A percentile compares a stretch with the other conserved stretches of the same genome.
phyloP scores from a whole-genome alignment of 2,113 vertebrate genomes.

The Passer domesticus region DNA sequence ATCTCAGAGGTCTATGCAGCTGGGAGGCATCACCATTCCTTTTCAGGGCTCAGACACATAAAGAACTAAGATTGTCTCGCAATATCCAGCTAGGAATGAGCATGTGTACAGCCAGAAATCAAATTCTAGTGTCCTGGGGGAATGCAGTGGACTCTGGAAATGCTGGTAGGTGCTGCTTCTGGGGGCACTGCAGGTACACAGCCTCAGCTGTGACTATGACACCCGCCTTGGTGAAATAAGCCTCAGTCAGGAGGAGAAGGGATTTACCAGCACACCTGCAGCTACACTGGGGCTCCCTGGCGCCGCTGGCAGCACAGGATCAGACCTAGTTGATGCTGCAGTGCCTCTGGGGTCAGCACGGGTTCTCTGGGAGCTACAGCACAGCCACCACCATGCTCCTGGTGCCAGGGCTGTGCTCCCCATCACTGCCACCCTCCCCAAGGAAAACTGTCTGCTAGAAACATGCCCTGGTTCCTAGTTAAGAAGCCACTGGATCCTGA shows the following conservation, averaged over 20 bases:
- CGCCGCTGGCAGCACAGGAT: accelerated
- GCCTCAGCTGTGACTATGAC: neutral
- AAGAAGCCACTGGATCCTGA: neutral
- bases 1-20: accelerated
- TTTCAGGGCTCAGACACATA: neutral
- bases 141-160: neutral
- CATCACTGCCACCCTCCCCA: neutral
- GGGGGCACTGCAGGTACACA: neutral
- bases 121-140: neutral
- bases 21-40: neutral
- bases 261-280: neutral
- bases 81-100: neutral
- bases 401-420: neutral
- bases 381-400: neutral
- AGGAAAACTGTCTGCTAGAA: neutral
- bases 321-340: neutral
- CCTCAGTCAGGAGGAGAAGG: neutral
- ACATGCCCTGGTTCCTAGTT: accelerated
- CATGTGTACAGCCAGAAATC: neutral
- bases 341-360: accelerated
- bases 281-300: neutral
- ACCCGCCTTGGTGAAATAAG: accelerated
- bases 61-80: neutral
- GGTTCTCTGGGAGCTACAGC: neutral
- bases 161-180: neutral